phyloP scores from a whole-genome alignment of 2,888 invertebrate species.

The Apoda limacodes region DNA sequence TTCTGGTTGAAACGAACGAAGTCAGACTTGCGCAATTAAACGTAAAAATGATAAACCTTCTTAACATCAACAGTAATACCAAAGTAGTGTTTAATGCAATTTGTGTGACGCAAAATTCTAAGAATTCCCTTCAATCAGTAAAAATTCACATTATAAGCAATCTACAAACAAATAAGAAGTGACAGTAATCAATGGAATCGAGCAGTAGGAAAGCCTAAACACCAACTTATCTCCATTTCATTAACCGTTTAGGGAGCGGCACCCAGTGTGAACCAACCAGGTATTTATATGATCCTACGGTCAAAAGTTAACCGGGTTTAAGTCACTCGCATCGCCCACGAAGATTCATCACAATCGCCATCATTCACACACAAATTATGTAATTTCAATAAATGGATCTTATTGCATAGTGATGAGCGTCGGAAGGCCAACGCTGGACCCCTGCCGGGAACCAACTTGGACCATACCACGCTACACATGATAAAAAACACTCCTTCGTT shows the following conservation, averaged over 20 bases:
- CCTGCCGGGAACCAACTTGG: constrained; percentile 45
- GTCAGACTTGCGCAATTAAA: too few relatives aligned
- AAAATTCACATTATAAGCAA: too few relatives aligned
- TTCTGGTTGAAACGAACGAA: too few relatives aligned
- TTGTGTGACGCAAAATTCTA: too few relatives aligned
- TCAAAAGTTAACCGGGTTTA: constrained; percentile 70
- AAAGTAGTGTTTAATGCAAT: too few relatives aligned
- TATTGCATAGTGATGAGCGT: constrained; percentile 70
- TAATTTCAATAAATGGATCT: constrained; percentile 70
- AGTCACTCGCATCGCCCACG: constrained; percentile 66
- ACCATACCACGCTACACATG: constrained; percentile 22
- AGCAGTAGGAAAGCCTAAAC: neutral
- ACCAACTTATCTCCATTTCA: constrained; percentile 52
- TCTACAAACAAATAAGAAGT: too few relatives aligned
- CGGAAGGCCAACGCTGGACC: constrained; percentile 54
- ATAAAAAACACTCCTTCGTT: constrained; percentile 24
- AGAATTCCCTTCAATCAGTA: too few relatives aligned
- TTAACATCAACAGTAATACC: too few relatives aligned
- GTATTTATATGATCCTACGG: constrained; percentile 62
- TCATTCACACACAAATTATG: constrained; percentile 71
- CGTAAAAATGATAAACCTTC: too few relatives aligned
- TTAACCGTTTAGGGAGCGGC: constrained; percentile 30
- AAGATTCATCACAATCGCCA: constrained; percentile 69
- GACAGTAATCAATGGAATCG: too few relatives aligned
- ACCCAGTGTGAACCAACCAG: constrained; percentile 40